These are phyloP conservation scores for Pangasius sanitwongsei DNA, from an alignment of 2,797 vertebrate genomes.

Conservation along the genomic window DNA sequence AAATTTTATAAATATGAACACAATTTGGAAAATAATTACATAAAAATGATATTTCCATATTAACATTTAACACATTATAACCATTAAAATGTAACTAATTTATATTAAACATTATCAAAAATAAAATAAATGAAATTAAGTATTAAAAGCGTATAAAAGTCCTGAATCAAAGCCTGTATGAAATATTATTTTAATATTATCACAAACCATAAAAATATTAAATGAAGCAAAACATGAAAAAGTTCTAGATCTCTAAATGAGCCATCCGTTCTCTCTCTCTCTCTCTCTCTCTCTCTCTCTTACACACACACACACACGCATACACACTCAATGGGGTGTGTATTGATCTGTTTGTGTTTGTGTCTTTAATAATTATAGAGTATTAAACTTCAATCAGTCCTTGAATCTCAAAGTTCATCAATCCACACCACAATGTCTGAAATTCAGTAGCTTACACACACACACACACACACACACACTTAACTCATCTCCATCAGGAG, in stretches of 20 bases:
- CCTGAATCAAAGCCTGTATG: background rate
- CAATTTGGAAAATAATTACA: background rate
- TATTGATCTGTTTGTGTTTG: background rate
- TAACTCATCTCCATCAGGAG: background rate
- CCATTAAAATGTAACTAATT: background rate
- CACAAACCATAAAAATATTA: background rate
- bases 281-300: background rate
- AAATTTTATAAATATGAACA: too few species aligned
- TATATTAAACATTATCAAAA: background rate
- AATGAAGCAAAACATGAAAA: background rate
- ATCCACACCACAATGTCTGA: background rate
- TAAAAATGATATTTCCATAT: background rate
- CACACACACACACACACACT: constrained; percentile 9
- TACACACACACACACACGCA: background rate
- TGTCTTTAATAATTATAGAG: constrained; percentile 18
- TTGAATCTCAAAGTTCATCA: background rate
- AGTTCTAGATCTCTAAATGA: background rate
- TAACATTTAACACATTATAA: background rate
- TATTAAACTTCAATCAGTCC: constrained; percentile 10
- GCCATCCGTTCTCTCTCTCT: background rate
- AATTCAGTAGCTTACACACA: background rate
- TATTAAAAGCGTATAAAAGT: background rate
- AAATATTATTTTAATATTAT: background rate
- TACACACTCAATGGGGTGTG: too few species aligned
- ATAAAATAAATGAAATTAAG: background rate